Evolutionary conservation across 2,113 vertebrate genomes (phyloP).

Genomic region (Girardinichthys multiradiatus): DNA sequence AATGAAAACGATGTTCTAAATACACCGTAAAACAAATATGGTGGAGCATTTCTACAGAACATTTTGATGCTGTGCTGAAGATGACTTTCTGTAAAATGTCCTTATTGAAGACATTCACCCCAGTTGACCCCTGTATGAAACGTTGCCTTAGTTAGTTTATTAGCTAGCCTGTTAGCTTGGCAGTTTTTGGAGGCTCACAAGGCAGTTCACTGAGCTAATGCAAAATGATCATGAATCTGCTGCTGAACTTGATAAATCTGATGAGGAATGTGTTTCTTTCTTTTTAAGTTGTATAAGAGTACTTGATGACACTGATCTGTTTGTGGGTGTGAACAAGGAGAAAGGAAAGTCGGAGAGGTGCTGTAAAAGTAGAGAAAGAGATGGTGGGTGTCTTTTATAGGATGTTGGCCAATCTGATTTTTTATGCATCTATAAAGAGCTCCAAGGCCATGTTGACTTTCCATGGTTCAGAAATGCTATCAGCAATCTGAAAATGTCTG

Average conservation of each 20-base stretch:
- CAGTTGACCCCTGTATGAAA: not conserved
- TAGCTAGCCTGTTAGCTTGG: not conserved
- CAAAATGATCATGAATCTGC: no score
- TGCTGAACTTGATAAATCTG: not conserved
- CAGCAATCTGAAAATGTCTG: constrained; percentile 36
- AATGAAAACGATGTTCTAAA: not conserved
- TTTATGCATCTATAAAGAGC: constrained; percentile 72
- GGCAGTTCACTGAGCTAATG: no score
- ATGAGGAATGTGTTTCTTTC: not conserved
- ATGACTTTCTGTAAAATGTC: not conserved
- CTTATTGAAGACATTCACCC: not conserved
- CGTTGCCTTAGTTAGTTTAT: not conserved
- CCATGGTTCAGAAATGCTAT: constrained; percentile 42
- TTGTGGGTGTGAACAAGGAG: not conserved
- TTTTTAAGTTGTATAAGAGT: constrained; percentile 26
- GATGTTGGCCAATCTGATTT: constrained; percentile 68
- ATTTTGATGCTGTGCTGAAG: not conserved
- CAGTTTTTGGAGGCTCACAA: not conserved
- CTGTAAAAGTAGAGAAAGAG: constrained; percentile 40
- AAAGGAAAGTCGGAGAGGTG: constrained; percentile 5
- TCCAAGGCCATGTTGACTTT: constrained; percentile 69
- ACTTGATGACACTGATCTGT: constrained; percentile 27
- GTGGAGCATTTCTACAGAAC: not conserved
- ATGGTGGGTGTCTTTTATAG: constrained; percentile 59
- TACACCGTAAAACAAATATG: not conserved